A percentile compares a stretch with the other conserved stretches of the same genome.
phyloP scores from a whole-genome alignment of 2,113 vertebrate species.

The Chaenogobius annularis region DNA sequence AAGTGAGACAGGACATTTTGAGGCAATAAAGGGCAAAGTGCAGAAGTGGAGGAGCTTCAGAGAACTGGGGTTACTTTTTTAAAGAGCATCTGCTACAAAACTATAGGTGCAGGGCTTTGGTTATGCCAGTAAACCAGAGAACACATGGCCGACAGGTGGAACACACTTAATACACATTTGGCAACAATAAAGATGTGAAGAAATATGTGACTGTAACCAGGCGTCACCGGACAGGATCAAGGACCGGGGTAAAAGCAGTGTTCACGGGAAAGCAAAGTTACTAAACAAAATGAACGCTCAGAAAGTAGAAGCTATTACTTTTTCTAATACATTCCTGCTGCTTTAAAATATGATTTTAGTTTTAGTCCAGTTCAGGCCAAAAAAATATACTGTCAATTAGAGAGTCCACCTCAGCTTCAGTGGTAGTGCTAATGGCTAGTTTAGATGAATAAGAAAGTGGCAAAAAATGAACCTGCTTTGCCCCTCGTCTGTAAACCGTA shows the following conservation, averaged over 20 bases:
- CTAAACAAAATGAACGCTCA: neutral
- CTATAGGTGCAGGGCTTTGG: slow-evolving; percentile 30
- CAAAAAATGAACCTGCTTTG: neutral
- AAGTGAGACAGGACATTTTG: slow-evolving; percentile 35
- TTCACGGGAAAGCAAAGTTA: neutral
- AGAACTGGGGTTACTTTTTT: slow-evolving; percentile 55
- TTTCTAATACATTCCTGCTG: neutral
- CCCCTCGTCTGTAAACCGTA: neutral
- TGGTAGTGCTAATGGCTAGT: neutral
- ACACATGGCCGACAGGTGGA: slow-evolving; percentile 69
- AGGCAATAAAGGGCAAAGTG: slow-evolving; percentile 35
- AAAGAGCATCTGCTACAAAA: slow-evolving; percentile 52
- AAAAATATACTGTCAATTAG: neutral
- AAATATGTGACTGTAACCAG: slow-evolving; percentile 19
- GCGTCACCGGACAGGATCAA: slow-evolving; percentile 2
- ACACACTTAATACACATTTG: slow-evolving; percentile 15
- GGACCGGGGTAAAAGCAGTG: neutral
- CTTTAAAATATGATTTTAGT: neutral
- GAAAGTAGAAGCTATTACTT: neutral
- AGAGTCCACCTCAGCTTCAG: neutral
- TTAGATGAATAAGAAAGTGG: neutral
- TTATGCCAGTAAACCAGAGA: slow-evolving; percentile 65
- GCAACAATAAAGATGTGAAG: slow-evolving; percentile 17
- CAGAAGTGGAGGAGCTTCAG: slow-evolving; percentile 49
- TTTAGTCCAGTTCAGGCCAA: neutral